These are phyloP conservation scores for Leptopilina syphax DNA, from an alignment of 2,888 invertebrate species.

Conservation along the genomic window DNA sequence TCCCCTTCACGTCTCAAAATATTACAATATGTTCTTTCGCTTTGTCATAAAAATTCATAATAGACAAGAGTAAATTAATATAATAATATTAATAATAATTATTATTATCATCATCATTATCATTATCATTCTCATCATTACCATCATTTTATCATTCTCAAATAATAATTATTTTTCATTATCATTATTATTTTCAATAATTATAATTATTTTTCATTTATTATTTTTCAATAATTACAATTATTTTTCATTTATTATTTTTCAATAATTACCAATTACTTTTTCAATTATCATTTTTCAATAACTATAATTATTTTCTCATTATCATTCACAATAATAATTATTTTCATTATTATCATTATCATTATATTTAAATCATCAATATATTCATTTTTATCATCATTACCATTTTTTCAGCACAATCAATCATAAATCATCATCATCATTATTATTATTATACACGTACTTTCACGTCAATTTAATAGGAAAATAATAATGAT, in stretches of 20 bases:
- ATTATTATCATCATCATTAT: slow-evolving; percentile 52
- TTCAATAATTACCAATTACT: too few relatives aligned
- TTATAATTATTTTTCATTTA: slow-evolving; percentile 44
- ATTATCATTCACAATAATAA: too few relatives aligned
- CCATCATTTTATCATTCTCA: neutral
- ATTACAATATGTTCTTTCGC: slow-evolving; percentile 65
- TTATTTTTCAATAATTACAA: too few relatives aligned
- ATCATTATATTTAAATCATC: too few relatives aligned
- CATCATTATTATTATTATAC: neutral
- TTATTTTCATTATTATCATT: too few relatives aligned
- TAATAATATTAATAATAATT: slow-evolving; percentile 11
- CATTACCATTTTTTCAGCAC: slow-evolving; percentile 58
- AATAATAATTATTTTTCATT: slow-evolving; percentile 50
- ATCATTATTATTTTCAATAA: slow-evolving; percentile 48
- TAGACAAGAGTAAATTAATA: slow-evolving; percentile 71
- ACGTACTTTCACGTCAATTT: neutral
- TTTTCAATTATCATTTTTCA: too few relatives aligned
- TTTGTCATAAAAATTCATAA: slow-evolving; percentile 69
- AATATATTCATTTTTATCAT: slow-evolving; percentile 51
- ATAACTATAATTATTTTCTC: too few relatives aligned
- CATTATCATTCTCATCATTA: slow-evolving; percentile 59
- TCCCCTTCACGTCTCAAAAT: slow-evolving; percentile 61
- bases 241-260: too few relatives aligned
- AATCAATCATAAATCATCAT: slow-evolving; percentile 34
- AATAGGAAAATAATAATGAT: slow-evolving; percentile 56